These are phyloP conservation scores for Vanessa atalanta DNA, from an alignment of 1,140 invertebrate genomes.

Conservation along the genomic window DNA sequence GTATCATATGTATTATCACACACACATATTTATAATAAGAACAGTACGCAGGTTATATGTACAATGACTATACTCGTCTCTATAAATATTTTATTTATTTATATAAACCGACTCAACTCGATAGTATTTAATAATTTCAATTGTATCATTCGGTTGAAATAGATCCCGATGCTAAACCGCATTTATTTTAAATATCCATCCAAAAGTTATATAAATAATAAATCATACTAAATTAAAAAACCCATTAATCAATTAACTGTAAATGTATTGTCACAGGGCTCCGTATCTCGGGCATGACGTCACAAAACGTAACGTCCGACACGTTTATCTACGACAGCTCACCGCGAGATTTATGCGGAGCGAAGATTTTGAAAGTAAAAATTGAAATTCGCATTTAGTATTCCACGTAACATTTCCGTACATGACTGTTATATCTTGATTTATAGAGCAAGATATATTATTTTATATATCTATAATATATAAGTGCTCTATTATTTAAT, in stretches of 20 bases:
- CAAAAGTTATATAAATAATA: constrained; percentile 4
- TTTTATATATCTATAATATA: no score
- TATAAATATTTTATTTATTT: no score
- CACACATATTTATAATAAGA: no score
- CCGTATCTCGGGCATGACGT: constrained; percentile 29
- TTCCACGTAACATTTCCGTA: neutral
- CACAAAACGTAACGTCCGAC: constrained; percentile 30
- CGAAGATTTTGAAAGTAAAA: constrained; percentile 33
- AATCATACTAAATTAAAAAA: constrained; percentile 12
- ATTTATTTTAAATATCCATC: no score
- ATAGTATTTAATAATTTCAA: no score
- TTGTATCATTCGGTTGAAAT: neutral
- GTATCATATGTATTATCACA: no score
- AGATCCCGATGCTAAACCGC: neutral
- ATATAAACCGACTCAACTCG: no score
- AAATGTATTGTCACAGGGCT: constrained; percentile 36
- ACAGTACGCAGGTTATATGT: no score
- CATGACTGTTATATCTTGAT: neutral
- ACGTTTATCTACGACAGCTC: constrained; percentile 37
- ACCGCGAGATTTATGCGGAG: constrained; percentile 40
- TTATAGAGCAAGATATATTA: neutral
- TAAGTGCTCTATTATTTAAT: no score
- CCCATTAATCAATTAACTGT: constrained; percentile 42
- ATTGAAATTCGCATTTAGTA: constrained; percentile 40
- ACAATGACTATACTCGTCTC: no score